Evolutionary conservation across 1,140 invertebrate genomes (phyloP), one percentile per base, ranked within the genome.

Genomic region (Triops longicaudatus): DNA sequence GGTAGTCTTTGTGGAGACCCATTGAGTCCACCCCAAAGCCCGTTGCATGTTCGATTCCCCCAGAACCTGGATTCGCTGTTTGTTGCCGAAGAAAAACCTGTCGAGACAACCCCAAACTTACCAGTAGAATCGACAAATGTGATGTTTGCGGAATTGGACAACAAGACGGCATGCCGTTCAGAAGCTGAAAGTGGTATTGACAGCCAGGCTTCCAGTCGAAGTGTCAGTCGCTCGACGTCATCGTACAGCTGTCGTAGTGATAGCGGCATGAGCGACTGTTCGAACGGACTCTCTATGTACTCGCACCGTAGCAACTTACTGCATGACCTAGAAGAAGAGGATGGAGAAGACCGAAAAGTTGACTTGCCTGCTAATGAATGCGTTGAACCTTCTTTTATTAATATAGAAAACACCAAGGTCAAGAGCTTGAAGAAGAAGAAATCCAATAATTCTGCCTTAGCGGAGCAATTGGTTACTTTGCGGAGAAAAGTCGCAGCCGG

Each of bases 221-320:
- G 50, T 63, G 50, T 63, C 17, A 63, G 50, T 17, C 50, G 50
- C 50, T 63, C 50, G 50, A 63, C 50, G 10, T 63, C 80, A 84
- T 84, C 84, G 77, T 86, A 86, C 81, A 88, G 85, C 76, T 87
- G 88, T 78, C 84, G 88, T 37, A 88, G 87, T 79, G 88, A 89
- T 78, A 87, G 86, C 43, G 88, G 88, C 0, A 87, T 88, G 75
- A 89, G 88, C 80, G 88, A 89, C 79, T 88, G 87, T 81, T 88
- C 87, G 41, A 79, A 75, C 12, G 50, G 72, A 37, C 63, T 72
- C 26, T 76, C 76, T 1, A 72, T 31, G 11, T 72, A 72, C n/a
- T 31, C 72, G 41, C 63, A 50, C 50, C 50, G 50, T 28, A 71
- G 31, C 14, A 17, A 76, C 76, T 72, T 73, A 26, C 26, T 63